A percentile compares a stretch with the other conserved stretches of the same genome.
Evolutionary conservation across 2,888 invertebrate genomes (phyloP).

Genomic region (Smittia sp.): DNA sequence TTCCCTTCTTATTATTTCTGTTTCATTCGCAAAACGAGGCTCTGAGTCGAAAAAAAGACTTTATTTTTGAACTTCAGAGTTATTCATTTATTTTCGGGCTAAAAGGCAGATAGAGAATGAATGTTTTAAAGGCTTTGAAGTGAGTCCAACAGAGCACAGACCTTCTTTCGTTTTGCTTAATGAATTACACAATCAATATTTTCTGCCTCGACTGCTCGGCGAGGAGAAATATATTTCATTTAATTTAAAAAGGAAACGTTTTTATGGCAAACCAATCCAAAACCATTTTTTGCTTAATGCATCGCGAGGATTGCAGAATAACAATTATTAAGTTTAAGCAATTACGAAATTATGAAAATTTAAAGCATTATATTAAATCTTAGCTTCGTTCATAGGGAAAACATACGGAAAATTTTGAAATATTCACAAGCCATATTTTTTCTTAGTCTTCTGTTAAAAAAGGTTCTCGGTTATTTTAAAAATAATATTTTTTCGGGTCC

Average conservation of each 20-base stretch:
- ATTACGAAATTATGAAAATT: neutral
- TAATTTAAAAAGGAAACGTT: neutral
- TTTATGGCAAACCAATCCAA: no score
- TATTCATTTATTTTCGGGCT: neutral
- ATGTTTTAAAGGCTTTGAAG: constrained; percentile 15
- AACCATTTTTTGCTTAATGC: neutral
- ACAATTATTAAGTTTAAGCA: no score
- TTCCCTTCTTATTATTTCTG: neutral
- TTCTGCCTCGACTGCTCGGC: neutral
- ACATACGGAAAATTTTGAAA: no score
- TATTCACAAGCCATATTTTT: no score
- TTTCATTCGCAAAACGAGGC: neutral
- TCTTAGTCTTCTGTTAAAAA: no score
- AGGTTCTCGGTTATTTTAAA: no score
- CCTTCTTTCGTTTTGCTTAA: constrained; percentile 32
- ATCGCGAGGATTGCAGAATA: neutral
- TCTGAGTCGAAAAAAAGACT: neutral
- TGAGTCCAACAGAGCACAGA: constrained; percentile 23
- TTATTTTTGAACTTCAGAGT: neutral
- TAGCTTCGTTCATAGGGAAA: no score
- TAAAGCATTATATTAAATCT: no score
- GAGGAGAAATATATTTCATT: neutral
- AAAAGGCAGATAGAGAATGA: constrained; percentile 7
- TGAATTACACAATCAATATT: constrained; percentile 34
- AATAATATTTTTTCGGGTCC: no score